phyloP scores from a whole-genome alignment of 2,113 vertebrate species.

The Trematocara variabile region DNA sequence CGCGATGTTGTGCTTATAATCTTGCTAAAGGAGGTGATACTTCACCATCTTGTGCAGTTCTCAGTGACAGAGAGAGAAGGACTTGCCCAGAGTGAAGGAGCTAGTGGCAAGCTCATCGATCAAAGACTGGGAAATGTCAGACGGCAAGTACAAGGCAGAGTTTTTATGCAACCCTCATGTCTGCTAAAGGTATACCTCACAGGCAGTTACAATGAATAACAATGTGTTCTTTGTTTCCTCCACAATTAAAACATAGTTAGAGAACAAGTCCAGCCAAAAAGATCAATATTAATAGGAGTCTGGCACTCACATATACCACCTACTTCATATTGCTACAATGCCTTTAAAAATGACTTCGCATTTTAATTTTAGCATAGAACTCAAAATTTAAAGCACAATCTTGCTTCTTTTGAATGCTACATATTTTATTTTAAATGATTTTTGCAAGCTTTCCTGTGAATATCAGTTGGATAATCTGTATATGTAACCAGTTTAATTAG shows the following conservation, averaged over 20 bases:
- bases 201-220: slow-evolving; percentile 9
- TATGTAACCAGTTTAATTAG: neutral
- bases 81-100: slow-evolving; percentile 55
- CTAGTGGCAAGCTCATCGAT: slow-evolving; percentile 66
- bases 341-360: neutral
- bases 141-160: slow-evolving; percentile 46
- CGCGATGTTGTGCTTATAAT: slow-evolving; percentile 20
- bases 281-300: neutral
- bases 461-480: neutral
- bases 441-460: neutral
- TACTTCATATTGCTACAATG: neutral
- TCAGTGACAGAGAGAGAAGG: slow-evolving; percentile 51
- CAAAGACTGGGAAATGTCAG: slow-evolving; percentile 67
- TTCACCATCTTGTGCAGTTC: slow-evolving; percentile 44
- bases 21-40: slow-evolving; percentile 33
- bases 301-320: neutral
- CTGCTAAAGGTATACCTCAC: slow-evolving; percentile 29
- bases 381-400: neutral
- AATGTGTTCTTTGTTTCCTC: slow-evolving; percentile 6
- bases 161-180: slow-evolving; percentile 33
- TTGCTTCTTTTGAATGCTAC: neutral
- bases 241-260: neutral
- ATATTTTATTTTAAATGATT: neutral
- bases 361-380: neutral
- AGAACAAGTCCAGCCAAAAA: neutral